A percentile compares a stretch with the other conserved stretches of the same genome.
These are phyloP conservation scores for Sminthurinus aureus DNA, from an alignment of 2,888 invertebrate genomes.

Conservation along the genomic window DNA sequence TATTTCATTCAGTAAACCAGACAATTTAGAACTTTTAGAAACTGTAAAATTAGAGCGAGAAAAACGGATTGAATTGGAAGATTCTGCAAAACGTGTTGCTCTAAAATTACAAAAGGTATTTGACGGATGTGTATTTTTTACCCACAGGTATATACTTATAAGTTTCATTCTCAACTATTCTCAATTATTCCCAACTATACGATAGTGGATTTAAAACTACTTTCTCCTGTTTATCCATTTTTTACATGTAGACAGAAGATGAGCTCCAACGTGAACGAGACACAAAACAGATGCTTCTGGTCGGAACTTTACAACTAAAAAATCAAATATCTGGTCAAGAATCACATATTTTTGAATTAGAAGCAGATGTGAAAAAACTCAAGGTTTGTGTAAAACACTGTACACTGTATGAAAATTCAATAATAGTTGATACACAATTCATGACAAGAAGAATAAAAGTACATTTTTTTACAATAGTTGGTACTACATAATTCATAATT, in stretches of 20 bases:
- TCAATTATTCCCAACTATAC: not conserved
- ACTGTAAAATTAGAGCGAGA: constrained; percentile 41
- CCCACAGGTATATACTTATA: constrained; percentile 3
- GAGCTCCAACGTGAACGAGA: constrained; percentile 48
- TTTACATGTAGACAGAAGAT: constrained; percentile 44
- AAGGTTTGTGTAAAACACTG: constrained; percentile 33
- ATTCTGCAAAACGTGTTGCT: constrained; percentile 47
- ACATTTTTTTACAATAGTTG: not conserved
- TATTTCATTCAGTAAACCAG: not conserved
- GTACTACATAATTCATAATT: not conserved
- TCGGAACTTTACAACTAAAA: constrained; percentile 52
- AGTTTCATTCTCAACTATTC: not conserved
- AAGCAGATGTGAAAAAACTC: constrained; percentile 24
- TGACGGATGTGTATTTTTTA: not conserved
- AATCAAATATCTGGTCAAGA: constrained; percentile 45
- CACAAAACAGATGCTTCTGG: constrained; percentile 47
- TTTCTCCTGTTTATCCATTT: not conserved
- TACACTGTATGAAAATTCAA: not conserved
- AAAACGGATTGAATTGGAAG: constrained; percentile 46
- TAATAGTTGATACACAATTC: not conserved
- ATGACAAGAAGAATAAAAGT: not conserved
- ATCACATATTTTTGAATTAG: constrained; percentile 22
- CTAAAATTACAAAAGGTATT: constrained; percentile 51
- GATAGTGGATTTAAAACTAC: no score
- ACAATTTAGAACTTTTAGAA: constrained; percentile 19